phyloP scores from a whole-genome alignment of 53 echinoderm and acorn worm genomes.

The Henricia sp. region DNA sequence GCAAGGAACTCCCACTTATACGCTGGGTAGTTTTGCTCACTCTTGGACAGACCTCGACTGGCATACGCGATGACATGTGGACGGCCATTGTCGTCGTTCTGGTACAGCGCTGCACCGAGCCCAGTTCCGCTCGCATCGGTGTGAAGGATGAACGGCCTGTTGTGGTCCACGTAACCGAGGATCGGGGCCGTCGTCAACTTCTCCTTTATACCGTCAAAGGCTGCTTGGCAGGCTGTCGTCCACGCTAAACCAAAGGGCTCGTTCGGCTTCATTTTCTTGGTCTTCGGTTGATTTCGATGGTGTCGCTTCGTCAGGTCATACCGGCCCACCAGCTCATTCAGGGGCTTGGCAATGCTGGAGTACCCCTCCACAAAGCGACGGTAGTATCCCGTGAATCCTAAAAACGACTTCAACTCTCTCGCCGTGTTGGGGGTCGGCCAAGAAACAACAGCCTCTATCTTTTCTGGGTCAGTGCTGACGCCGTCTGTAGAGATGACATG shows the following conservation, averaged over 20 bases:
- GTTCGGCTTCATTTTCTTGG: no score
- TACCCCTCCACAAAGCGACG: conserved; percentile 71
- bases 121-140: conserved; percentile 69
- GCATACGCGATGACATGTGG: conserved; percentile 48
- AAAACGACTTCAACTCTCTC: conserved; percentile 64
- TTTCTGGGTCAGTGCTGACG: conserved; percentile 68
- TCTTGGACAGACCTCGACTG: no score
- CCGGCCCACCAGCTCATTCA: conserved; percentile 12
- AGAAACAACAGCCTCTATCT: conserved; percentile 62
- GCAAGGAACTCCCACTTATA: conserved; percentile 70
- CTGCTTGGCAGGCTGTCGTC: conserved; percentile 46
- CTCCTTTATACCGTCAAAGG: conserved; percentile 54
- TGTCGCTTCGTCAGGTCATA: not conserved
- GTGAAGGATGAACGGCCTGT: conserved; percentile 63
- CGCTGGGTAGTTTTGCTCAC: conserved; percentile 67
- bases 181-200: conserved; percentile 56
- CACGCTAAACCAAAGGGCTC: conserved; percentile 55
- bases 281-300: not conserved
- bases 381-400: conserved; percentile 78
- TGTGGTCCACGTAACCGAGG: conserved; percentile 62
- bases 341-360: conserved; percentile 66
- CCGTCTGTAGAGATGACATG: conserved; percentile 71
- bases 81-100: not conserved
- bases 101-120: conserved; percentile 48
- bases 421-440: conserved; percentile 75